phyloP scores from a whole-genome alignment of 1,140 invertebrate species.

The Dendroctonus ponderosae region DNA sequence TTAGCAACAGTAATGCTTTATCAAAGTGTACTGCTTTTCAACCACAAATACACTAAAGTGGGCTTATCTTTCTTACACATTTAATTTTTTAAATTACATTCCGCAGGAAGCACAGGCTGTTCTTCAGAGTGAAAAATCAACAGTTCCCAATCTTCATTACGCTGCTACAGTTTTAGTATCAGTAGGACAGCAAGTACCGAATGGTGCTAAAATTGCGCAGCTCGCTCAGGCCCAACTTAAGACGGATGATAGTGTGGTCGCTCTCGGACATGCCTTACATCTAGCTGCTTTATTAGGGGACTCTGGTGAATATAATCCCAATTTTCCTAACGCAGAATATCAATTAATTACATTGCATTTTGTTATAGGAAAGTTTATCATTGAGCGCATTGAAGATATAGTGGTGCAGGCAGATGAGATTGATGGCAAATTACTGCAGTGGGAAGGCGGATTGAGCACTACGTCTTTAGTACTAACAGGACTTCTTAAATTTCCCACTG shows the following conservation, averaged over 20 bases:
- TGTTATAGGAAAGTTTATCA: slow-evolving; percentile 60
- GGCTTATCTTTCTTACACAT: too few relatives aligned
- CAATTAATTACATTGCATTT: background rate
- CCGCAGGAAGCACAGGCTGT: slow-evolving; percentile 41
- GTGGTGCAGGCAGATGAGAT: slow-evolving; percentile 94
- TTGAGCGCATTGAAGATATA: slow-evolving; percentile 84
- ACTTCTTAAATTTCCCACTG: slow-evolving; percentile 73
- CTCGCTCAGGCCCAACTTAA: slow-evolving; percentile 44
- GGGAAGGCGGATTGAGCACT: slow-evolving; percentile 79
- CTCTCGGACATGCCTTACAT: slow-evolving; percentile 81
- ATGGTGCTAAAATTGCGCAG: slow-evolving; percentile 43
- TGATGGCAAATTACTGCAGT: slow-evolving; percentile 83
- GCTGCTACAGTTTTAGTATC: slow-evolving; percentile 43
- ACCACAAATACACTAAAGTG: too few relatives aligned
- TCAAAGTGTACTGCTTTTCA: too few relatives aligned
- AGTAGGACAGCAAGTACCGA: slow-evolving; percentile 40
- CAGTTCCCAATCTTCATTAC: slow-evolving; percentile 42
- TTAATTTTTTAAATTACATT: background rate
- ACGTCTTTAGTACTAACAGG: slow-evolving; percentile 70
- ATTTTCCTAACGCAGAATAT: background rate
- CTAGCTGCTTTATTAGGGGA: slow-evolving; percentile 68
- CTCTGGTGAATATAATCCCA: slow-evolving; percentile 50
- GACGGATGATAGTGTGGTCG: slow-evolving; percentile 53
- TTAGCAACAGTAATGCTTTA: too few relatives aligned
- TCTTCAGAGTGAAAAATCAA: slow-evolving; percentile 41